Evolutionary conservation across 30 jellyfish, hydroid and myxozoan species (phyloP).

Genomic region (Hydra vulgaris): DNA sequence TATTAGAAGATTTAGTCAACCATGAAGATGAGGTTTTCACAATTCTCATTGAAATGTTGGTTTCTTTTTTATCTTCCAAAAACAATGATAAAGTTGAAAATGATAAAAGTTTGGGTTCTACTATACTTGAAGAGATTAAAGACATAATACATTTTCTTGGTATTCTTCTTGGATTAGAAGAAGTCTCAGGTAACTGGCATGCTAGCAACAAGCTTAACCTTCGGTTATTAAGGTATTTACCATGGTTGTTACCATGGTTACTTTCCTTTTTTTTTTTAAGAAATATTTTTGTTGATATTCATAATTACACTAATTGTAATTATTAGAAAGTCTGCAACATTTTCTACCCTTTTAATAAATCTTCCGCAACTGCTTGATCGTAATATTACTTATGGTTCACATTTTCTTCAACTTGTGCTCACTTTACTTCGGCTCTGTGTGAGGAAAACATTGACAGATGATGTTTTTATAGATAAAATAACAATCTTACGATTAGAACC

Average conservation of each 20-base stretch:
- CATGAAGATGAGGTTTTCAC: conserved; percentile 60
- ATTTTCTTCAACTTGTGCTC: conserved; percentile 26
- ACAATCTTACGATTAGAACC: conserved; percentile 43
- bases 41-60: conserved; percentile 38
- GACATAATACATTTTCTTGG: conserved; percentile 17
- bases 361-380: conserved; percentile 30
- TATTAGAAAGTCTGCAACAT: conserved; percentile 17
- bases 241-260: neutral
- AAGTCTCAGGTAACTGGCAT: neutral
- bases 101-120: neutral
- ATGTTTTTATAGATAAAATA: neutral
- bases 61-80: conserved; percentile 32
- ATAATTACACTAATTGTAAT: too few species aligned
- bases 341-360: conserved; percentile 14
- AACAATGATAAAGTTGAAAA: neutral
- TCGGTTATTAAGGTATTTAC: neutral
- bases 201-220: neutral
- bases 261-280: neutral
- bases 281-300: neutral
- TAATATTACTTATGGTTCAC: conserved; percentile 8
- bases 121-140: neutral
- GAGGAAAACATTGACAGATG: neutral
- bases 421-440: conserved; percentile 9
- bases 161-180: conserved; percentile 20
- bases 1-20: neutral